Conservation (phyloP, 2,113 vertebrate species). For the Alethe diademata region DNA sequence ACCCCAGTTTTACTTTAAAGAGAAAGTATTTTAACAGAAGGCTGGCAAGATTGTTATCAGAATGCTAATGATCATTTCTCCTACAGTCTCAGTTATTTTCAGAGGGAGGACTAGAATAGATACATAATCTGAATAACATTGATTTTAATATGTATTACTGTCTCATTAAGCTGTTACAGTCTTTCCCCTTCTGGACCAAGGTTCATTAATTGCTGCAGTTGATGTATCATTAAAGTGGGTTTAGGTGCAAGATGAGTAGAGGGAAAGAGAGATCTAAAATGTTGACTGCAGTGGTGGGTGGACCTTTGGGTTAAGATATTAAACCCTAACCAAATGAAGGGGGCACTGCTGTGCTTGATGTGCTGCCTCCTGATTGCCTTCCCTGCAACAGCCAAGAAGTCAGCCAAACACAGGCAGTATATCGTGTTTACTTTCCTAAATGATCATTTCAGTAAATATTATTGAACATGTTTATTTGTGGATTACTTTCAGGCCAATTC, state of each 20-base stretch:
- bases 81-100: conserved; percentile 45
- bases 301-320: not conserved
- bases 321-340: not conserved
- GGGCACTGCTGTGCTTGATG: not conserved
- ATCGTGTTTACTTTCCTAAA: not conserved
- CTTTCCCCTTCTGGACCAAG: conserved; percentile 43
- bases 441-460: conserved; percentile 14
- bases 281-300: not conserved
- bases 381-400: not conserved
- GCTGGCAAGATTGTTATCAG: conserved; percentile 54
- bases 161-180: conserved; percentile 44
- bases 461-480: conserved; percentile 1
- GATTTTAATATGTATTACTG: conserved; percentile 55
- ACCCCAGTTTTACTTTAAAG: conserved; percentile 28
- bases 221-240: not conserved
- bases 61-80: conserved; percentile 54
- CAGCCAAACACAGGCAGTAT: not conserved
- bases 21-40: conserved; percentile 42
- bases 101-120: conserved; percentile 44
- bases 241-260: not conserved
- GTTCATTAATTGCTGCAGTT: conserved; percentile 32
- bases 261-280: not conserved
- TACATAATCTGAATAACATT: conserved; percentile 47
- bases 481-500: conserved; percentile 43
- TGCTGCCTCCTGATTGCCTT: not conserved